A percentile compares a stretch with the other conserved stretches of the same genome.
Conservation (phyloP, 1,140 invertebrate genomes). For the Sycophila sp. region DNA sequence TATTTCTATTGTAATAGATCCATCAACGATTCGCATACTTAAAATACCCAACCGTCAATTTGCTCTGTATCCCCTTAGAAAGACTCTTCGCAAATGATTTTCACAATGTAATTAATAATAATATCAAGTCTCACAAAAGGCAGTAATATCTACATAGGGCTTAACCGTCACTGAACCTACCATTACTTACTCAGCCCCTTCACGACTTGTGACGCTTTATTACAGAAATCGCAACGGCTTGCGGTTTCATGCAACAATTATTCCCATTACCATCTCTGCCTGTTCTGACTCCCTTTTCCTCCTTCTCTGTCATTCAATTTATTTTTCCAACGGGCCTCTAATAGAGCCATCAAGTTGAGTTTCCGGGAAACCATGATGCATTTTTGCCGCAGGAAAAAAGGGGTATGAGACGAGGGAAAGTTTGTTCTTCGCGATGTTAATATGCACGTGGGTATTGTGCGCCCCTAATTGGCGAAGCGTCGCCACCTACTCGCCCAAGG, state of each 20-base stretch:
- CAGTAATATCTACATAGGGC: no score
- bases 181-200: no score
- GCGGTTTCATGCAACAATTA: slow-evolving; percentile 24
- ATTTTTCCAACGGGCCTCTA: slow-evolving; percentile 1
- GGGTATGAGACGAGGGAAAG: slow-evolving; percentile 38
- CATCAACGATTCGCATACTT: no score
- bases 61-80: no score
- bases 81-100: no score
- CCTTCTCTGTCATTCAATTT: no score
- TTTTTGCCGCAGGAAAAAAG: neutral
- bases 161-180: no score
- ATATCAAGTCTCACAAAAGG: no score
- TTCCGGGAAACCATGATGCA: slow-evolving; percentile 35
- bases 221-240: slow-evolving; percentile 9
- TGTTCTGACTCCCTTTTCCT: neutral
- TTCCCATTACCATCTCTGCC: neutral
- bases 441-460: neutral
- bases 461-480: neutral
- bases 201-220: slow-evolving; percentile 6
- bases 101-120: no score
- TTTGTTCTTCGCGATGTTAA: slow-evolving; percentile 13
- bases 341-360: slow-evolving; percentile 25
- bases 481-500: neutral
- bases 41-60: no score
- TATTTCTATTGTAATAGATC: no score